These are phyloP conservation scores for Panurus biarmicus DNA, from an alignment of 2,113 vertebrate genomes.

Conservation along the genomic window DNA sequence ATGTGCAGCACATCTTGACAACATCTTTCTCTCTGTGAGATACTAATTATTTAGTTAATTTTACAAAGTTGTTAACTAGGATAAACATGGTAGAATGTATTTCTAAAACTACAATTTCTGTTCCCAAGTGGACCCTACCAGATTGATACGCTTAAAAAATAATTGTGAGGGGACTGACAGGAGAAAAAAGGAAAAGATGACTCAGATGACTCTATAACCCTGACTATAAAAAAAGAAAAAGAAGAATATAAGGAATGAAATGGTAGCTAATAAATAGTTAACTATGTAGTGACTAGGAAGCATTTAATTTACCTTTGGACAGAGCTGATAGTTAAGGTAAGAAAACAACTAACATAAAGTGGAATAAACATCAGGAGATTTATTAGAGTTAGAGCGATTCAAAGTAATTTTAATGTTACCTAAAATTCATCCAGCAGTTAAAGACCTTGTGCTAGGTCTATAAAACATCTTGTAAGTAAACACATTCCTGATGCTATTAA, in stretches of 20 bases:
- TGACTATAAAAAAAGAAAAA: background rate
- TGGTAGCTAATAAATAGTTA: background rate
- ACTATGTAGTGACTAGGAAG: background rate
- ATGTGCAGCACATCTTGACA: background rate
- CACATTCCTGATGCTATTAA: background rate
- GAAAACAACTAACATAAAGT: background rate
- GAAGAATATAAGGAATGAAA: background rate
- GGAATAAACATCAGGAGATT: background rate
- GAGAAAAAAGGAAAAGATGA: background rate
- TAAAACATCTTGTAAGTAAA: background rate
- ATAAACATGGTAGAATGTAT: background rate
- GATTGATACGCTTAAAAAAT: background rate
- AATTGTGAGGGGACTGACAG: background rate
- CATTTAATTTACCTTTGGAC: background rate
- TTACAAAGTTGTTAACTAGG: background rate
- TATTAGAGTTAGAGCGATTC: background rate
- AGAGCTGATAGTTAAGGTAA: background rate
- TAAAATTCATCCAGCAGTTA: background rate
- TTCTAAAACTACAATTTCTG: background rate
- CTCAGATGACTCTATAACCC: background rate
- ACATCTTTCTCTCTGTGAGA: background rate
- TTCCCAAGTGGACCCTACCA: background rate
- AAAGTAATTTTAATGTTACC: background rate
- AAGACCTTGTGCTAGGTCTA: background rate
- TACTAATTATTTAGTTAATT: background rate